Evolutionary conservation across 1,140 invertebrate genomes (phyloP), one percentile per base, ranked within the genome.

Genomic region (Trissolcus basalis): DNA sequence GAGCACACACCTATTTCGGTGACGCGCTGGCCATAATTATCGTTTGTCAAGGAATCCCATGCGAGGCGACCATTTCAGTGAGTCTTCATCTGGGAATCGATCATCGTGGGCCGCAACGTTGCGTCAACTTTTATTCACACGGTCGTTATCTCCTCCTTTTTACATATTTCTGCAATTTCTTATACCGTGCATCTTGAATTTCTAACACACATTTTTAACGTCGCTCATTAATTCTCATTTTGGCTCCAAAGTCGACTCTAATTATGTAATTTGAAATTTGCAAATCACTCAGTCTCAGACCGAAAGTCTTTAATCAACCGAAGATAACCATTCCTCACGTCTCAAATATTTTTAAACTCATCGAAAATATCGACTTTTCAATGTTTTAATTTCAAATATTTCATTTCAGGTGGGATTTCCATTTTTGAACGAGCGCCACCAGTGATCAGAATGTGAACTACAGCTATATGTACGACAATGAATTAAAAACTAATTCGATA

Each of bases 151-250:
- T 69, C 11, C 43, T 35, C 50, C 15, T 58, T 60, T 69, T 69
- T 69, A 69, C 65, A 69, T 69, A 69, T 69, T 69, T 69, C 65
- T 69, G 56, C 65, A 54, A 69, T 69, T 53, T 69, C 47, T 48
- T 59, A 59, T 45, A 27, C 12, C 53, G 4, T 69, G 65, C 65
- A 69, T 60, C 53, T 53, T 19, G 32, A 50, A 69, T 47, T 60
- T 60, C 47, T 69, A 65, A 65, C 36, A 55, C 19, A 27, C 43
- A 11, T 51, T 14, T 19, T 16, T 10, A 39, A 10, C 9, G 15
- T n/a, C n/a, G n/a, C 36, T 39, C 44, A 64, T 64, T 48, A 64
- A 64, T 64, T 64, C 11, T 27, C 10, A 33, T 56, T 65, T 65
- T 33, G 19, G 15, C 36, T 11, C 9, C n/a, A 11, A 1, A 4